Conservation (phyloP, 2,797 vertebrate genomes). For the Agapornis canus region DNA sequence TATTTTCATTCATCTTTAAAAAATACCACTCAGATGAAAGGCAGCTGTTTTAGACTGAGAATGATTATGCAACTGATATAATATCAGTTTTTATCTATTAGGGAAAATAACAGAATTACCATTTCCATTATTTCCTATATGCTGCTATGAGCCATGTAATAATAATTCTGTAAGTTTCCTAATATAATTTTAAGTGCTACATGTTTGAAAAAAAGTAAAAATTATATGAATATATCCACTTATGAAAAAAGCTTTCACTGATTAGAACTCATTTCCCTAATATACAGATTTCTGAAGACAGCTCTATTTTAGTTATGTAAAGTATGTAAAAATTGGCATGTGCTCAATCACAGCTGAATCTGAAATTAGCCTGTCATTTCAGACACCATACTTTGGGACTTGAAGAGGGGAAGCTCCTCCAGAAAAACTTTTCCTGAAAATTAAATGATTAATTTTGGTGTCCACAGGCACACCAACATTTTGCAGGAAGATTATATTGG, state of each 20-base stretch:
- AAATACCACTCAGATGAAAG: constrained; percentile 37
- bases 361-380: constrained; percentile 81
- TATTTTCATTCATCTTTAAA: constrained; percentile 40
- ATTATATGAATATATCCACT: constrained; percentile 68
- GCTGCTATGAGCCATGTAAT: not conserved
- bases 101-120: constrained; percentile 50
- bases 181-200: constrained; percentile 52
- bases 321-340: constrained; percentile 77
- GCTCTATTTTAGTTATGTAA: constrained; percentile 82
- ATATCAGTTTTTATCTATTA: constrained; percentile 50
- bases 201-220: constrained; percentile 60
- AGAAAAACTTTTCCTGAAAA: constrained; percentile 49
- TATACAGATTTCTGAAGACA: constrained; percentile 76
- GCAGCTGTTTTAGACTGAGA: constrained; percentile 25
- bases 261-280: constrained; percentile 78
- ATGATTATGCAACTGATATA: constrained; percentile 48
- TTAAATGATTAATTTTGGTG: constrained; percentile 11
- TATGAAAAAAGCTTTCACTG: constrained; percentile 68
- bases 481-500: not conserved
- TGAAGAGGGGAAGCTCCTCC: constrained; percentile 32
- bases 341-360: constrained; percentile 79
- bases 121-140: constrained; percentile 55
- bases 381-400: constrained; percentile 58
- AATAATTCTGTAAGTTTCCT: constrained; percentile 39
- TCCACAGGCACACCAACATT: not conserved